Evolutionary conservation across 2,797 vertebrate species (phyloP), one percentile per base, ranked within the genome.

Genomic region (Muscicapa striata): DNA sequence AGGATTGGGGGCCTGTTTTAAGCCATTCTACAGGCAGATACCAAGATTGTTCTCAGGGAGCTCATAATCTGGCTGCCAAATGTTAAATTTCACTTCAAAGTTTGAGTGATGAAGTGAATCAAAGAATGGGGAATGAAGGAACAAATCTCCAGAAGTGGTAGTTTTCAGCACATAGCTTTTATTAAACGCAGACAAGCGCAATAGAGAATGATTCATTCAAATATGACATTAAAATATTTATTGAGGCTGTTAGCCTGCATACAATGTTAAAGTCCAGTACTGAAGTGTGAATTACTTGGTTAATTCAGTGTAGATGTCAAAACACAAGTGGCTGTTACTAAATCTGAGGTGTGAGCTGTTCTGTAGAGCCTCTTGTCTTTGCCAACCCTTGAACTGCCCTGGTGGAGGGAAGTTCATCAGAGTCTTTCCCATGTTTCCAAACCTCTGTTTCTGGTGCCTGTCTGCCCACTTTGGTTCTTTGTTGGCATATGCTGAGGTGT

Each of bases 401-500:
- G 30, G 29, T 61, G 34, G 30, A 66, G 19, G 15, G 29, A 85
- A 43, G n/a, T 19, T 27, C 21, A 62, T 12, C 24, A n/a, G 7
- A 9, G 12, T 41, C 29, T 81, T 10, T 36, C 20, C 6, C 5
- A 2, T 13, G 15, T 36, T 88, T 66, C 57, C 41, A 66, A 51
- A 52, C 27, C 45, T 32, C n/a, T 32, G 21, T 61, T 74, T 58
- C 64, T 36, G 23, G 9, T 75, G 61, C 34, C 22, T 38, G 1
- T 1, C 0, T 46, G 58, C 18, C 13, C 5, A 10, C 4, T 68
- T 34, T 5, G 26, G 10, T 10, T 36, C 62, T 45, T 32, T 61
- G 7, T 14, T 43, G 43, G 38, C 4, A 2, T 3, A 6, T n/a
- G 32, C 34, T 55, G n/a, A 0, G 0, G 19, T 3, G 0, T 34